Evolutionary conservation across 2,888 invertebrate genomes (phyloP), one percentile per base, ranked within the genome.

Genomic region (Watsonalla binaria): DNA sequence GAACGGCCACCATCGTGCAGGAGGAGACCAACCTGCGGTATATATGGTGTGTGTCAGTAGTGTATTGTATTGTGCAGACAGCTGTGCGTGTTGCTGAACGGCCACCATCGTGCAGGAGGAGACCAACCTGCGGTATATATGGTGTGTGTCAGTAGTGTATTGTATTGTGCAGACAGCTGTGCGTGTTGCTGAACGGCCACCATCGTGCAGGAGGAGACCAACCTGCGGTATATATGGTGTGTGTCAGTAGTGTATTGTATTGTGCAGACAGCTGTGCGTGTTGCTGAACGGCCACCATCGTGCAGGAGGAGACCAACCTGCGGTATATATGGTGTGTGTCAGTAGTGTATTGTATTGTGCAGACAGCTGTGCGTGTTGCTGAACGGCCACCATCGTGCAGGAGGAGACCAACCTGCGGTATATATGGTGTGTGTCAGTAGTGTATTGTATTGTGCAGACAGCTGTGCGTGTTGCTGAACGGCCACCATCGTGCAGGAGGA

Each of bases 291-390:
- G 95, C 98, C 0, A 93, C 95, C 78, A 96, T 97, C 60, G 92
- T 99, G 63, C 90, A 94, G 61, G 91, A 93, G 55, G 96, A 97
- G 78, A 88, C 93, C 53, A 95, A 98, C 85, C 90, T 96, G 52
- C 94, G 94, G n/a, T n/a, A n/a, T n/a, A n/a, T n/a, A 5, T 2
- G 11, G 11, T 1, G 42, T 6, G 6, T 37, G 11, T 5, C 5
- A 11, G 42, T 42, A 11, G 5, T 2, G 4, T 8, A 11, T 0
- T 11, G 42, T 42, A 11, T 11, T 5, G 42, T 9, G 49, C 75
- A 97, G 98, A 70, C 98, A 99, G 90, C 90, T 99, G 54, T 99
- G 99, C 80, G 94, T 98, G 52, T 90, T 99, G 68, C 91, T 99
- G 64, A 97, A 96, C 85, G 68, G 95, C 98, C 0, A 93, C 95